Base-by-base conservation (phyloP, 2,113 vertebrate genomes). In the Myotis yumanensis region DNA sequence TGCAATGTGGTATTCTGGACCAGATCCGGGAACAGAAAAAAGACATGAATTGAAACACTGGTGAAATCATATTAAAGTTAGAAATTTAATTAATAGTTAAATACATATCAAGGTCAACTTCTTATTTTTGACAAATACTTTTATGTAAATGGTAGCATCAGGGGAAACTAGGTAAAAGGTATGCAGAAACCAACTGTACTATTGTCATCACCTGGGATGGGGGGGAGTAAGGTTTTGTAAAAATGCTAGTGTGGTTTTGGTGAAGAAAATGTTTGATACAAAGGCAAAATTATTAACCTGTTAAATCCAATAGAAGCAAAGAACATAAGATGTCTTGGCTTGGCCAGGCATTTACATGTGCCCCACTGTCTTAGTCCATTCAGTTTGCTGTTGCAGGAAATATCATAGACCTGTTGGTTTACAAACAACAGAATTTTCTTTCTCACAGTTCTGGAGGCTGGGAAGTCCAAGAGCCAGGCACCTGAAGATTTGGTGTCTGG, bases 31-130 rank as follows among this genome's bases (percentile, higher is more conserved):
- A 57, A 83, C 10, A 62, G 2, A 16, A 94, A 57, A 72, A 85
- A 8, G 7, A 48, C 4, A n/a, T 25, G 20, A 51, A 9, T 79
- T 6, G 25, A 82, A 85, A 22, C 68, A 89, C 3, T 64, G n/a
- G 2, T 68, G 20, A 91, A 89, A 93, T 48, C 25, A n/a, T 40
- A 64, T 18, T 30, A 52, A 88, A 89, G 15, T 73, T 1, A 87
- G 20, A 82, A 84, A 46, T 54, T 95, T 93, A 75, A 28, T 90
- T 51, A 59, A 37, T 86, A 89, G 40, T 52, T 62, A 62, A 52
- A 86, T 10, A 2, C 35, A 28, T 40, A 15, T 3, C 25, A 72
- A 23, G 52, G 35, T 83, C 59, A 79, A 66, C 40, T 66, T 94
- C 48, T 59, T 91, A 82, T 23, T 71, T 91, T 92, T 91, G 4